phyloP scores from a whole-genome alignment of 1,140 invertebrate genomes.

The Drosophila orena region DNA sequence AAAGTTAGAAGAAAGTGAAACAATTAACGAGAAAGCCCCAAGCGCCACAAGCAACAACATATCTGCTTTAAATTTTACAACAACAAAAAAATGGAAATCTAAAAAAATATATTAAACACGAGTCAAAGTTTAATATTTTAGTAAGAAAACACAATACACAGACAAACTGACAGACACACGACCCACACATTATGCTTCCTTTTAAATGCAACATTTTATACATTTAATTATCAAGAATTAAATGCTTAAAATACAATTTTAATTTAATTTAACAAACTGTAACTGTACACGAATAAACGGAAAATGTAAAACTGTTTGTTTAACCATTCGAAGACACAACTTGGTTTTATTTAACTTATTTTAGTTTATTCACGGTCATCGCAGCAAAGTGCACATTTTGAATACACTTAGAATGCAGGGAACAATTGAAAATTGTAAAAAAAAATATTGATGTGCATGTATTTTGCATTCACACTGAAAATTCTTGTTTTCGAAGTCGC shows the following conservation, averaged over 20 bases:
- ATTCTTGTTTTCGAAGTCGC: conserved; percentile 19
- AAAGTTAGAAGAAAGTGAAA: conserved; percentile 38
- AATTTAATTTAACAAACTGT: conserved; percentile 67
- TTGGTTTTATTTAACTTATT: conserved; percentile 46
- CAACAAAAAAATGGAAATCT: conserved; percentile 22
- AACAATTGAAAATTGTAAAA: conserved; percentile 81
- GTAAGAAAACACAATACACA: conserved; percentile 25
- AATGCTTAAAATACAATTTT: conserved; percentile 60
- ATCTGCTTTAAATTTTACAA: conserved; percentile 79
- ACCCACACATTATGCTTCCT: conserved; percentile 77
- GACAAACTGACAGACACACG: conserved; percentile 41
- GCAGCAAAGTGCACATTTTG: conserved; percentile 52
- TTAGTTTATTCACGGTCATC: conserved; percentile 36
- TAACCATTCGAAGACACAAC: conserved; percentile 43
- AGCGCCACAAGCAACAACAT: conserved; percentile 82
- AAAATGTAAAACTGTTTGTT: conserved; percentile 59
- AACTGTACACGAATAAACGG: conserved; percentile 76
- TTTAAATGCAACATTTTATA: conserved; percentile 82
- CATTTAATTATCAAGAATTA: conserved; percentile 65
- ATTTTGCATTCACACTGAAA: conserved; percentile 23
- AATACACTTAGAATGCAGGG: conserved; percentile 78
- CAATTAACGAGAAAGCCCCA: conserved; percentile 47
- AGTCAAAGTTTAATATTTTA: conserved; percentile 67
- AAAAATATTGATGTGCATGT: conserved; percentile 23
- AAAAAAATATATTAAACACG: conserved; percentile 49